Evolutionary conservation across 2,888 invertebrate species (phyloP), one percentile per base, ranked within the genome.

Genomic region (Torymus texanus): DNA sequence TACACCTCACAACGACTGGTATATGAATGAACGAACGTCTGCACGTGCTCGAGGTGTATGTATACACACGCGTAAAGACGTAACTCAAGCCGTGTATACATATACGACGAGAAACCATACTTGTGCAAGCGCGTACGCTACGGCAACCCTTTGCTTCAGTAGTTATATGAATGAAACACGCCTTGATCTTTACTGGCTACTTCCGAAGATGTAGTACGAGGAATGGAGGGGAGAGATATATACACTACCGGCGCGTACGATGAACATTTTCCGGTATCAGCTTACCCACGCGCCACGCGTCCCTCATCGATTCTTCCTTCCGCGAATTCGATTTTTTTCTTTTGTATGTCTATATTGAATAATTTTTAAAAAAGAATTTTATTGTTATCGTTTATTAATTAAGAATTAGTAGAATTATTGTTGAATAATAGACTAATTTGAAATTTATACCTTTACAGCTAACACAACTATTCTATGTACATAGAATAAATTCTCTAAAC

Each of bases 71-170:
- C 24, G 24, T 24, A 24, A 84, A 86, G 84, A 86, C 85, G 88
- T 88, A 88, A 88, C 85, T 79, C 80, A 87, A 88, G 85, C 87
- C 85, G 84, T 83, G 86, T 65, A n/a, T n/a, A n/a, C n/a, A n/a
- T n/a, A n/a, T n/a, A n/a, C n/a, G n/a, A 24, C 79, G 85, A 87
- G 88, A 88, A 88, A 86, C 88, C 89, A 75, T 88, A 88, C 83
- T 85, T 79, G 83, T 85, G 86, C 85, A 24, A 24, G 24, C 24
- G 24, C 24, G 24, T 24, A 24, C 24, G 24, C 24, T 2, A 24
- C 79, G 75, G 82, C 71, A 80, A 76, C 80, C 77, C 74, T 67
- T 80, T 74, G 66, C 18, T 65, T 78, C 81, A 80, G 83, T 82
- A 84, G 83, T 81, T n/a, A n/a, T 79, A 75, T 86, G 84, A 87